These are phyloP conservation scores for Cerceris ruficornis DNA, from an alignment of 2,888 invertebrate genomes.

Conservation along the genomic window DNA sequence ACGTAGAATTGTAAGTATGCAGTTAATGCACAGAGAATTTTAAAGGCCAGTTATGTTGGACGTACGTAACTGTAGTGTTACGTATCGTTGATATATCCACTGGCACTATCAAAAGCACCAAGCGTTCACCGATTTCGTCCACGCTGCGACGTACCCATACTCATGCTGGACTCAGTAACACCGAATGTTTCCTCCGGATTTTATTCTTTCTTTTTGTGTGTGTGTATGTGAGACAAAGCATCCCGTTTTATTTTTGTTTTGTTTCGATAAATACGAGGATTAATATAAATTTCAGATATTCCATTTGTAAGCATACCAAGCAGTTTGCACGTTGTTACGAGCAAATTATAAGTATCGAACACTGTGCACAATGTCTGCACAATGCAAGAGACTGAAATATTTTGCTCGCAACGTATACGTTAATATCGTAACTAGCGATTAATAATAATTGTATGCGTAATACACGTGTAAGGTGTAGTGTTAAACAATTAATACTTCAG, in stretches of 20 bases:
- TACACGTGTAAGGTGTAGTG: not conserved
- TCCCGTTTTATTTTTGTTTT: too few species aligned
- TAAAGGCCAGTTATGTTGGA: not conserved
- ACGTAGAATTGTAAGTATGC: not conserved
- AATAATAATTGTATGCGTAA: not conserved
- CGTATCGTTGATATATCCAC: not conserved
- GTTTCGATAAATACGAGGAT: not conserved
- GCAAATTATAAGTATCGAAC: not conserved
- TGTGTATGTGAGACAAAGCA: too few species aligned
- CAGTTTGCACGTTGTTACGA: not conserved
- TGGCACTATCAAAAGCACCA: slow-evolving; percentile 34
- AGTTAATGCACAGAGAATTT: not conserved
- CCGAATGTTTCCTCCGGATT: not conserved
- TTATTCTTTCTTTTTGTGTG: not conserved
- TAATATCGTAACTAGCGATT: slow-evolving; percentile 21
- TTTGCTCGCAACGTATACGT: slow-evolving; percentile 4
- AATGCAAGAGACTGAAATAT: not conserved
- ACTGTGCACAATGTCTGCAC: not conserved
- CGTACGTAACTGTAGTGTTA: not conserved
- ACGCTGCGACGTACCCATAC: slow-evolving; percentile 78
- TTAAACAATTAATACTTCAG: slow-evolving; percentile 20
- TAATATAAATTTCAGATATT: not conserved
- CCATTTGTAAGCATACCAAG: slow-evolving; percentile 22
- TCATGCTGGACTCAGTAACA: slow-evolving; percentile 69
- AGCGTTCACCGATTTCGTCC: slow-evolving; percentile 46